Conservation (phyloP, 2,797 vertebrate species). For the Gallinago nigripennis region DNA sequence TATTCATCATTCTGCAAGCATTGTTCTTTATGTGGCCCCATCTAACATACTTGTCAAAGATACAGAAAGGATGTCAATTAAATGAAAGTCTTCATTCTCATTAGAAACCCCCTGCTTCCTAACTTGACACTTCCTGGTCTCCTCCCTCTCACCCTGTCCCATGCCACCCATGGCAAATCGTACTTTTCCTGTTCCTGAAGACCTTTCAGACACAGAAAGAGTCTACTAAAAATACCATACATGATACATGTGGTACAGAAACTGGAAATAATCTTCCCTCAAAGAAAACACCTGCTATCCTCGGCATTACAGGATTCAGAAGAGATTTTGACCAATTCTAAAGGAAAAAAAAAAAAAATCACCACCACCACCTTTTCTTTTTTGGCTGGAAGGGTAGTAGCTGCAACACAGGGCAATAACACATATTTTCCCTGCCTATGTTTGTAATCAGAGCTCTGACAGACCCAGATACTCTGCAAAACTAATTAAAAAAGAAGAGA, state of each 20-base stretch:
- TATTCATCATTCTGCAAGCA: not conserved
- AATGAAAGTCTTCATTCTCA: not conserved
- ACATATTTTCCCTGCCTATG: not conserved
- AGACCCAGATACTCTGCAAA: not conserved
- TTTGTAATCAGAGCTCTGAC: not conserved
- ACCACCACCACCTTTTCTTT: too few species aligned
- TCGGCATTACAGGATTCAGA: not conserved
- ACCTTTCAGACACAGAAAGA: not conserved
- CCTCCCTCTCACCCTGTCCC: slow-evolving; percentile 14
- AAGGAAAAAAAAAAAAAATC: not conserved
- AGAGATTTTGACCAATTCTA: not conserved
- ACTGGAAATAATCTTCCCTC: not conserved
- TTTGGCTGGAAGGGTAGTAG: not conserved
- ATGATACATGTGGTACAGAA: not conserved
- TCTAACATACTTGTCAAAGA: not conserved
- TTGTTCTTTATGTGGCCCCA: not conserved
- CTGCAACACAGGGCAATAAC: not conserved
- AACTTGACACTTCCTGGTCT: slow-evolving; percentile 11
- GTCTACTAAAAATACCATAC: not conserved
- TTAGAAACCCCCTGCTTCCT: not conserved
- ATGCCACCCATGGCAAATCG: not conserved
- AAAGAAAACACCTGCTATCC: not conserved
- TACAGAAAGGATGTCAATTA: not conserved
- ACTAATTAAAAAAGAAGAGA: not conserved
- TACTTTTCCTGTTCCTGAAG: slow-evolving; percentile 2